Evolutionary conservation across 2,113 vertebrate genomes (phyloP).

Genomic region (Myotis yumanensis): DNA sequence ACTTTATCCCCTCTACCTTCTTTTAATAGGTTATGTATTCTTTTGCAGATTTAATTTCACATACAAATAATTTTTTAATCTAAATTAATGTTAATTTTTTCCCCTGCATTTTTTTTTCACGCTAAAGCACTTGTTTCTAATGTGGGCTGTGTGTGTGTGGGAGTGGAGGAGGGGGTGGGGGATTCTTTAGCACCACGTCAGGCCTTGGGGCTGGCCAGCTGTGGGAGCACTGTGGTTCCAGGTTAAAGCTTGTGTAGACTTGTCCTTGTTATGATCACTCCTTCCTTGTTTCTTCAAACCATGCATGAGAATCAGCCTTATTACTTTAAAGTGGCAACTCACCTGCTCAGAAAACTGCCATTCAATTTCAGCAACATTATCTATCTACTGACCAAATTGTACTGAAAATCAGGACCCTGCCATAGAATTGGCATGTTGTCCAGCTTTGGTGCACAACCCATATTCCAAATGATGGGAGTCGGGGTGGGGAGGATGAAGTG

Average conservation of each 20-base stretch:
- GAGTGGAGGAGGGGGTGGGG: not conserved
- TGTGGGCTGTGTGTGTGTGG: not conserved
- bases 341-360: not conserved
- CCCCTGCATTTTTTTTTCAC: not conserved
- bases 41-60: conserved; percentile 27
- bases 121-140: not conserved
- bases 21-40: not conserved
- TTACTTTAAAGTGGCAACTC: not conserved
- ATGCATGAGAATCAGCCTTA: not conserved
- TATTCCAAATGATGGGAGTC: not conserved
- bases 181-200: not conserved
- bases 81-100: conserved; percentile 24
- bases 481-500: accelerated
- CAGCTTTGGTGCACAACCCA: not conserved
- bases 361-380: conserved; percentile 19
- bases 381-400: not conserved
- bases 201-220: not conserved
- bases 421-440: not conserved
- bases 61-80: conserved; percentile 3
- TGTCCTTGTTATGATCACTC: not conserved
- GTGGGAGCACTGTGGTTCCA: not conserved
- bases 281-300: not conserved
- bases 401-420: not conserved
- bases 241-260: conserved; percentile 2
- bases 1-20: not conserved